Base-by-base conservation (phyloP, 2,797 vertebrate species). In the Propithecus perrieri region DNA sequence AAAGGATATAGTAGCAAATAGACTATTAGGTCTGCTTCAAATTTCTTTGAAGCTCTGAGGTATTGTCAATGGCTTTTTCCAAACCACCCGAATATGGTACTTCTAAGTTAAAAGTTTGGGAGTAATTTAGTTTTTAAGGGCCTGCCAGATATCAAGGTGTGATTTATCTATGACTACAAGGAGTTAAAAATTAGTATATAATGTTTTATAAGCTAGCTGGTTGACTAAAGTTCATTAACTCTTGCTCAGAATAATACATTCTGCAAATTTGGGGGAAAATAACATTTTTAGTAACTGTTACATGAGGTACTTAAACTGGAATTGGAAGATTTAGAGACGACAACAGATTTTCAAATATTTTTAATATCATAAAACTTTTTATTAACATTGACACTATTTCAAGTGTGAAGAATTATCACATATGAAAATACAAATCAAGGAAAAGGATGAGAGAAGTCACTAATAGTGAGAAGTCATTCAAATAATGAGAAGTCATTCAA, bases 311-410 rank as follows among this genome's bases (percentile, higher is more conserved):
- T 67, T 33, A 84, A 86, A 78, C 10, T 67, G 1, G 22, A 72
- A 59, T n/a, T 89, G 26, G 14, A 85, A 90, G 46, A 71, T 59
- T 57, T 61, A 48, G 14, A 38, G n/a, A 76, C 48, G 50, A 63
- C 69, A 78, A 50, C 12, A 75, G 48, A 63, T 76, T 92, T 93
- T 78, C 33, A 91, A 91, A 72, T 83, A 67, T 75, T 86, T 93
- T 94, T 87, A 86, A 80, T 28, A 55, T 78, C 30, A 53, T 65
- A 74, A 85, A 24, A 10, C 4, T 41, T 91, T 91, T 88, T 85
- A 91, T 76, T 93, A 89, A 95, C 50, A 53, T 57, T 65, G 0
- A 72, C 22, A 83, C 18, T 33, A 59, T 71, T 95, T 96, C 41
- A 89, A 57, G 10, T 48, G 28, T 80, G 63, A 92, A 95, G 24